A percentile compares a stretch with the other conserved stretches of the same genome.
Evolutionary conservation across 2,113 vertebrate species (phyloP).

Genomic region (Tylochromis polylepis): DNA sequence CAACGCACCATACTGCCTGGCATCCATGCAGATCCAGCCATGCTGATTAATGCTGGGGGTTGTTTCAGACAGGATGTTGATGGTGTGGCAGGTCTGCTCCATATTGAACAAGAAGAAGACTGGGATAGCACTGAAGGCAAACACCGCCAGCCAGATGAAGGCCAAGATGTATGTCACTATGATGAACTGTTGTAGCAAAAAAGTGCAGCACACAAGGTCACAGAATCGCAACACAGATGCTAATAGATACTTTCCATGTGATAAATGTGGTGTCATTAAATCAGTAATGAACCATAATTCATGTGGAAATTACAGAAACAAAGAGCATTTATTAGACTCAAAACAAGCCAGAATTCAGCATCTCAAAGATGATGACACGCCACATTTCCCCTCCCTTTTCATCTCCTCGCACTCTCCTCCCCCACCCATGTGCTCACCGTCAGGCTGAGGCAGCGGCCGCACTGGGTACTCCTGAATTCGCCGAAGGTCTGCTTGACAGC

Average conservation of each 20-base stretch:
- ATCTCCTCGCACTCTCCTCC: neutral
- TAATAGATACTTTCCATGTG: neutral
- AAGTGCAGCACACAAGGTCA: constrained; percentile 40
- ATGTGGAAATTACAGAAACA: neutral
- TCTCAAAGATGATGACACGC: neutral
- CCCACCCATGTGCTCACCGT: constrained; percentile 77
- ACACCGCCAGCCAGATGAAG: constrained; percentile 89
- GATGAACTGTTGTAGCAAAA: constrained; percentile 83
- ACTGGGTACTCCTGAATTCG: constrained; percentile 93
- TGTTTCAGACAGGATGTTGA: constrained; percentile 89
- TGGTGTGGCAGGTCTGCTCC: constrained; percentile 90
- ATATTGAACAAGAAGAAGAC: constrained; percentile 97
- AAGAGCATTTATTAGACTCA: neutral
- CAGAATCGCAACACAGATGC: neutral
- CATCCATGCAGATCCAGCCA: constrained; percentile 86
- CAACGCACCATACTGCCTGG: constrained; percentile 89
- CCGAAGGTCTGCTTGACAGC: constrained; percentile 96
- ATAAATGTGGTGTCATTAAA: constrained; percentile 24
- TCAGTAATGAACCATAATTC: constrained; percentile 5
- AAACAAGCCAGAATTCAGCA: constrained; percentile 9
- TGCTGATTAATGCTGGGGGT: constrained; percentile 81
- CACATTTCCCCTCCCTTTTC: neutral
- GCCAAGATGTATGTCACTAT: constrained; percentile 91
- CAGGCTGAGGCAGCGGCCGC: constrained; percentile 90
- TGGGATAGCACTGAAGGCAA: constrained; percentile 87